phyloP scores from a whole-genome alignment of 2,113 vertebrate genomes.

The Varanus komodoensis region DNA sequence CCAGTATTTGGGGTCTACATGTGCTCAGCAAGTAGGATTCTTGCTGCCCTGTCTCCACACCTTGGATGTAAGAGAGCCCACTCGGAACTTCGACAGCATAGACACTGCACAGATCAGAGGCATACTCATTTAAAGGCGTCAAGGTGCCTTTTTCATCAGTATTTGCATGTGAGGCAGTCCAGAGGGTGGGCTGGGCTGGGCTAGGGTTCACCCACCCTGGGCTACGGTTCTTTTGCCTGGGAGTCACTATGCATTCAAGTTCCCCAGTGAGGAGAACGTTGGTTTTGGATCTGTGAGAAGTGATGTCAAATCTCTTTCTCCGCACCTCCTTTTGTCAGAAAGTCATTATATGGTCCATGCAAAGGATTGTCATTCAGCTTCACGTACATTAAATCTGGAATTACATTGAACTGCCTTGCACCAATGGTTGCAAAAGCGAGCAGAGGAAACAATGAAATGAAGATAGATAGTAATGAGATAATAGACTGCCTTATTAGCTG shows the following conservation, averaged over 20 bases:
- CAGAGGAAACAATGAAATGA: neutral
- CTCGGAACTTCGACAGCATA: too few species aligned
- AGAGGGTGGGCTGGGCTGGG: too few species aligned
- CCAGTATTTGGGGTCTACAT: neutral
- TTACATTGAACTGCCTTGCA: neutral
- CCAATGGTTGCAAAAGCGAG: neutral
- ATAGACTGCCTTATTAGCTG: too few species aligned
- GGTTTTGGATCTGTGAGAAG: neutral
- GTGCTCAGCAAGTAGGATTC: neutral
- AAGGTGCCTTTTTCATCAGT: too few species aligned
- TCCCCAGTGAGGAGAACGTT: neutral
- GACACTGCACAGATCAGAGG: too few species aligned
- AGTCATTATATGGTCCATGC: neutral
- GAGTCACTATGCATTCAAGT: neutral
- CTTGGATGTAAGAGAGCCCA: too few species aligned
- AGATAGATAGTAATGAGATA: neutral
- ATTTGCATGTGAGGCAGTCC: neutral
- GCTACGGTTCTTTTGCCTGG: neutral
- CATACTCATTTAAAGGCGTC: too few species aligned
- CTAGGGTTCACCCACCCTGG: neutral
- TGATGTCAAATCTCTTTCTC: neutral
- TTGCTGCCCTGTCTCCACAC: neutral
- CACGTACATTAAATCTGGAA: neutral
- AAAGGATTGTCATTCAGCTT: neutral
- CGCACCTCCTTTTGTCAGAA: too few species aligned